phyloP scores from a whole-genome alignment of 2,113 vertebrate species.

The Cochlearius cochlearius region DNA sequence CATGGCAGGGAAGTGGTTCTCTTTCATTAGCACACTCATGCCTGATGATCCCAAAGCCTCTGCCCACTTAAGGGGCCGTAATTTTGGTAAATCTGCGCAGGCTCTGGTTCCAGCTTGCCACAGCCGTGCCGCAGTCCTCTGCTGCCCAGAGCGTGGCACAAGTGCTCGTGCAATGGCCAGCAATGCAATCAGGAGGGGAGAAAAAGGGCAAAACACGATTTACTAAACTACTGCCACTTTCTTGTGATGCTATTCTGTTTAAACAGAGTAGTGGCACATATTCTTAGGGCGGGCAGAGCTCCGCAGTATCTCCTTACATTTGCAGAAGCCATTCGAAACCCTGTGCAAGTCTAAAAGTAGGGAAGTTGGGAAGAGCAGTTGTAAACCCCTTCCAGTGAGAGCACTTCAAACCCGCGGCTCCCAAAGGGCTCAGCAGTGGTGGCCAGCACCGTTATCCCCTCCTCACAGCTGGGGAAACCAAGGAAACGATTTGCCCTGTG shows the following conservation, averaged over 20 bases:
- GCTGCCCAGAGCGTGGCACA: neutral
- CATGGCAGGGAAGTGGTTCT: neutral
- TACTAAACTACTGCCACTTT: neutral
- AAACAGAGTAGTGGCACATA: neutral
- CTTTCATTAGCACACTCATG: neutral
- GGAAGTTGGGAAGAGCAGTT: neutral
- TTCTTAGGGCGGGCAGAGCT: neutral
- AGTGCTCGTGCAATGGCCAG: neutral
- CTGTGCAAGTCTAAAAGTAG: neutral
- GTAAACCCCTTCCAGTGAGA: neutral
- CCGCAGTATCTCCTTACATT: neutral
- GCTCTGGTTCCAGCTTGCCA: neutral
- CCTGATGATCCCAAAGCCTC: rapidly evolving
- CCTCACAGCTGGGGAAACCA: neutral
- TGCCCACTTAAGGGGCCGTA: neutral
- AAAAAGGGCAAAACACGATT: neutral
- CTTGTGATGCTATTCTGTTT: neutral
- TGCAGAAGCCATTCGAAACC: neutral
- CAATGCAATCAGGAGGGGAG: neutral
- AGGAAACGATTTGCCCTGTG: neutral
- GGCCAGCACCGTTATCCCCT: neutral
- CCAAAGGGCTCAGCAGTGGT: neutral
- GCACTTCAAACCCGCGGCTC: neutral
- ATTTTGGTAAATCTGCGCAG: neutral
- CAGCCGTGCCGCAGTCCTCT: neutral